These are phyloP conservation scores for Momotus momota DNA, from an alignment of 2,797 vertebrate species.

Conservation along the genomic window DNA sequence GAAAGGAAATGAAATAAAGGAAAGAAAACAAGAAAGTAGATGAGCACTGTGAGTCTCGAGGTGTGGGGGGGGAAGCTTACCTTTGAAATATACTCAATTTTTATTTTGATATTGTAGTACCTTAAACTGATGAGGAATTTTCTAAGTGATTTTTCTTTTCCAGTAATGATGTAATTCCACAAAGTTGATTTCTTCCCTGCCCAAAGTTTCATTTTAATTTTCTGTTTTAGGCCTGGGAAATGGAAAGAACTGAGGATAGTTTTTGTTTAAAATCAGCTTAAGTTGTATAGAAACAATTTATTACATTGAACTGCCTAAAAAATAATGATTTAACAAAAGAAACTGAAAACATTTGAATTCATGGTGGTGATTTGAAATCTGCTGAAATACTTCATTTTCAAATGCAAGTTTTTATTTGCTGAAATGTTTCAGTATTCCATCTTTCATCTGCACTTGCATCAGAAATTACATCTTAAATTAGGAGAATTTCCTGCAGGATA, in stretches of 20 bases:
- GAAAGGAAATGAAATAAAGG: neutral
- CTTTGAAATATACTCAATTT: neutral
- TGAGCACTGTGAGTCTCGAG: neutral
- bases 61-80: neutral
- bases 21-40: neutral
- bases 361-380: neutral
- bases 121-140: neutral
- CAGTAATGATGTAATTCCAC: neutral
- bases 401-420: neutral
- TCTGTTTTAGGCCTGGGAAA: neutral
- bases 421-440: neutral
- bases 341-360: neutral
- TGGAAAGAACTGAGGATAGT: neutral
- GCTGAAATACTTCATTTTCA: neutral
- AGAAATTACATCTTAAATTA: neutral
- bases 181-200: neutral
- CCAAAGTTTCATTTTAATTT: neutral
- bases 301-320: neutral
- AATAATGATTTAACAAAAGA: neutral
- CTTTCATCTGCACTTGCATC: neutral
- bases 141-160: neutral
- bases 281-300: neutral
- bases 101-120: neutral
- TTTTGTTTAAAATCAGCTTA: neutral
- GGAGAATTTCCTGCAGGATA: neutral